A percentile compares a stretch with the other conserved stretches of the same genome.
Evolutionary conservation across 1,140 invertebrate species (phyloP).

Genomic region (Lutraria rhynchaena): DNA sequence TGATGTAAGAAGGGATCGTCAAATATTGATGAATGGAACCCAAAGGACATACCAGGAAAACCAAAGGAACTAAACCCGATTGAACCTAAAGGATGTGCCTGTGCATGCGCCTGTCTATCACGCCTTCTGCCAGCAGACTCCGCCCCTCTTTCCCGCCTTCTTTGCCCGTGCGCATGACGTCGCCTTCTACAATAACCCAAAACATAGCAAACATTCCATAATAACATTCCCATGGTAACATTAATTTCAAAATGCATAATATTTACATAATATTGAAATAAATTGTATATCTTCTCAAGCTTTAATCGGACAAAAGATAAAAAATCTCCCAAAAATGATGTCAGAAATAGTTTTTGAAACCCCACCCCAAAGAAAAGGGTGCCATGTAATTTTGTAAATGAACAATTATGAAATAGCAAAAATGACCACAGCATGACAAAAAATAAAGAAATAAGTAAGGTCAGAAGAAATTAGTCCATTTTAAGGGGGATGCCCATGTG

Average conservation of each 20-base stretch:
- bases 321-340: no score
- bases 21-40: constrained; percentile 66
- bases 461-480: no score
- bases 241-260: constrained; percentile 6
- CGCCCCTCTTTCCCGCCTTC: constrained; percentile 52
- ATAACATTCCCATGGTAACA: not conserved
- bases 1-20: constrained; percentile 60
- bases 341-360: no score
- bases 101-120: constrained; percentile 47
- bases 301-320: no score
- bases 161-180: constrained; percentile 54
- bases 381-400: no score
- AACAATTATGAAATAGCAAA: no score
- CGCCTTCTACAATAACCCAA: constrained; percentile 63
- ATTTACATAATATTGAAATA: no score
- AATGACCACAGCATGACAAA: no score
- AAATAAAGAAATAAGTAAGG: no score
- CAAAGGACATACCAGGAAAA: constrained; percentile 64
- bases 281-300: no score
- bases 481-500: no score
- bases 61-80: constrained; percentile 59
- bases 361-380: no score
- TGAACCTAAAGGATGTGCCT: constrained; percentile 60
- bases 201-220: constrained; percentile 30
- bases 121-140: constrained; percentile 55